A percentile compares a stretch with the other conserved stretches of the same genome.
Conservation (phyloP, 2,888 invertebrate genomes). For the Aporophyla nigra region DNA sequence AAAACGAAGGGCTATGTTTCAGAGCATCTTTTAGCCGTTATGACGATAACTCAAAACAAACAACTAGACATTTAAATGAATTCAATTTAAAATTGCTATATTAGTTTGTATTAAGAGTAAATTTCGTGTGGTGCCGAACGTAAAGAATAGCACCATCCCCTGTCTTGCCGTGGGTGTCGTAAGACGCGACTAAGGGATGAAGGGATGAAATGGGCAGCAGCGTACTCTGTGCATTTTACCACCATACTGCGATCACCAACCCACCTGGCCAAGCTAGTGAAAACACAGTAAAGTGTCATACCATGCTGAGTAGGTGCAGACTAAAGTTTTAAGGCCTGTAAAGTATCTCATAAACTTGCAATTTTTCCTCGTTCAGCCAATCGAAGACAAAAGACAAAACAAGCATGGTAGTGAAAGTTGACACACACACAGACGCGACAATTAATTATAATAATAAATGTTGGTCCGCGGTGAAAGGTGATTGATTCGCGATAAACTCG, state of each 20-base stretch:
- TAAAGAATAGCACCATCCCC: no score
- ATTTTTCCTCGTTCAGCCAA: conserved; percentile 16
- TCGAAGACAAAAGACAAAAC: conserved; percentile 48
- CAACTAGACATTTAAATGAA: neutral
- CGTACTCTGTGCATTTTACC: no score
- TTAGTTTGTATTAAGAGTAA: neutral
- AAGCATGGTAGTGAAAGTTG: conserved; percentile 60
- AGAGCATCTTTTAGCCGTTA: neutral
- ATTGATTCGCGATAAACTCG: conserved; percentile 67
- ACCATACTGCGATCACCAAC: no score
- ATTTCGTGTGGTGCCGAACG: no score
- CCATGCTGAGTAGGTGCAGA: neutral
- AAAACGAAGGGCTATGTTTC: neutral
- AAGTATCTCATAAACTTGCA: neutral
- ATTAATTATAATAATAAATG: conserved; percentile 72
- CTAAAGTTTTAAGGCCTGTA: neutral
- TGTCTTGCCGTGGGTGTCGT: no score
- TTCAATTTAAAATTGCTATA: neutral
- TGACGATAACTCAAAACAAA: neutral
- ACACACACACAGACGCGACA: conserved; percentile 55
- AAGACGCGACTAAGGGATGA: no score
- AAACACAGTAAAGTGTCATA: neutral
- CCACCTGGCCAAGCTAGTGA: no score
- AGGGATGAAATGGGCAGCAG: no score
- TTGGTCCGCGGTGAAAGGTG: conserved; percentile 68